Conservation (phyloP, 2,797 vertebrate genomes). For the Parauchenoglanis ngamensis region DNA sequence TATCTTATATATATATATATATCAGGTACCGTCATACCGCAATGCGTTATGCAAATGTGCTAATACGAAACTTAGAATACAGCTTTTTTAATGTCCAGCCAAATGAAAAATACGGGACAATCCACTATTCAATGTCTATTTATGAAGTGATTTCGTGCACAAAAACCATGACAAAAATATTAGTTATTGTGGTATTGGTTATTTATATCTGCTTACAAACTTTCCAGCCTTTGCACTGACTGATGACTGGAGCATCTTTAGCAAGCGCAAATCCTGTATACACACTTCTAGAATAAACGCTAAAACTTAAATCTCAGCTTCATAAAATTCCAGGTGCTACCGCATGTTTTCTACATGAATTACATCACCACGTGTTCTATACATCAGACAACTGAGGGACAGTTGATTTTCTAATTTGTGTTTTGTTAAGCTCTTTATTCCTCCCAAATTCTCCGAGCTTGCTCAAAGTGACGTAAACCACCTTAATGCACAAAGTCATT, state of each 20-base stretch:
- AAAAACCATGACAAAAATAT: background rate
- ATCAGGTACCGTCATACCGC: background rate
- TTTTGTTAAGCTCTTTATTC: background rate
- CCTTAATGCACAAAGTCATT: constrained; percentile 47
- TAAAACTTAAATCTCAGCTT: background rate
- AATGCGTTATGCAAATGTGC: constrained; percentile 8
- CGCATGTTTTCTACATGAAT: background rate
- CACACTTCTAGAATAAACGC: background rate
- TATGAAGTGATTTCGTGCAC: background rate
- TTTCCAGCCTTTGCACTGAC: background rate
- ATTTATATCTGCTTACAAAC: background rate
- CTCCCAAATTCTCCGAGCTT: background rate
- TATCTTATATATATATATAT: background rate
- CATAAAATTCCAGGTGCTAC: constrained; percentile 11
- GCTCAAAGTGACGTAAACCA: constrained; percentile 28
- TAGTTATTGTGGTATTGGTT: background rate
- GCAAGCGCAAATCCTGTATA: background rate
- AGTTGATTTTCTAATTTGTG: constrained; percentile 22
- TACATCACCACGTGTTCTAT: constrained; percentile 24
- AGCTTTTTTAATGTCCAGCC: too few relatives aligned
- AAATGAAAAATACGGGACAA: background rate
- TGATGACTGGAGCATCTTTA: background rate
- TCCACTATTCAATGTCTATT: background rate
- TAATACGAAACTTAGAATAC: background rate
- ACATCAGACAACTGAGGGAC: constrained; percentile 34